Evolutionary conservation across 2,797 vertebrate genomes (phyloP), one percentile per base, ranked within the genome.

Genomic region (Thaleichthys pacificus): DNA sequence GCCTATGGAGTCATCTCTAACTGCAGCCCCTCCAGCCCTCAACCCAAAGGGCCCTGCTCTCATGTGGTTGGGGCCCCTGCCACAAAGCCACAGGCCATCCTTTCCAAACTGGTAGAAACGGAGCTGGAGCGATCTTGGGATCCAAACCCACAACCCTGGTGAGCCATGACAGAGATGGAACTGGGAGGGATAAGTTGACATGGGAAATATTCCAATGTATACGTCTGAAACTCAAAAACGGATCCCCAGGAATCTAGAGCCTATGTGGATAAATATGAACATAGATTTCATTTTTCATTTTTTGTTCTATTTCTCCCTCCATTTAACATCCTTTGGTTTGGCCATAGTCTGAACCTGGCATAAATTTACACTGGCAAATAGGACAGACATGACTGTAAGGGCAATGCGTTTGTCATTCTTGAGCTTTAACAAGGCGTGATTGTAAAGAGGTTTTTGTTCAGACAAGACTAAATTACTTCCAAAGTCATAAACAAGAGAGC

Each of bases 201-300:
- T 77, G 83, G 83, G 86, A 90, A 90, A 85, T 79, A 76, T 82
- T 86, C 78, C 77, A 78, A 75, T 71, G 76, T 82, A 90, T 80
- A 72, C 62, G 70, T 76, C 76, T n/a, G 28, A 86, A 89, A 89
- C 87, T 85, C 87, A 84, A 85, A 75, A 88, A 85, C 62, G 75
- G 67, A 69, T 24, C 75, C 4, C 51, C 51, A n/a, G 51, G 32
- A 49, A 63, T 83, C 79, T 79, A 73, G 68, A 86, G 87, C 85
- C 88, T 89, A 74, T 73, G 75, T 86, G 83, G 79, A 88, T 87
- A 90, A 88, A 89, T 89, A 85, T 85, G 91, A 91, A 83, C 83
- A 83, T 63, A 89, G 74, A 81, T 81, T 87, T 84, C 79, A 35
- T 28, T 76, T 82, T 70, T 21, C 72, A 30, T 63, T 17, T n/a